Percentiles rank a stretch among this genome's conserved stretches.
Evolutionary conservation across 2,888 invertebrate species (phyloP).

Genomic region (Cataglyphis rosenhaueri): DNA sequence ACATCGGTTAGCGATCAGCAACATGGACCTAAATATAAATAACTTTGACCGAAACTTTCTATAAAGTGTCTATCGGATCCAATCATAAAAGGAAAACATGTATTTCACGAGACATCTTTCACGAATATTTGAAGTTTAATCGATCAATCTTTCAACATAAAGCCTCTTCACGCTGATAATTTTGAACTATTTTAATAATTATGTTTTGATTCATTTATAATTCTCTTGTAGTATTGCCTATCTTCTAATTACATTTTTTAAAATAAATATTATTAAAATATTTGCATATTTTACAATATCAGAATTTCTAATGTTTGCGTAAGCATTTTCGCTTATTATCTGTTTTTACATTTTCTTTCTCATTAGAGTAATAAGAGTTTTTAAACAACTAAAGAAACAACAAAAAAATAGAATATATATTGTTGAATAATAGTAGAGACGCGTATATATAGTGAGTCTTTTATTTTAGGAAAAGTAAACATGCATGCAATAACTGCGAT

Average conservation of each 20-base stretch:
- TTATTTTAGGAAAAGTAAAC: neutral
- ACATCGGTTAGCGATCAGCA: conserved; percentile 18
- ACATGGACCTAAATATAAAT: neutral
- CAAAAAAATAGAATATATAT: neutral
- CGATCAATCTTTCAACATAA: neutral
- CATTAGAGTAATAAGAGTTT: neutral
- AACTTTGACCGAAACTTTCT: conserved; percentile 7
- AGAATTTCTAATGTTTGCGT: neutral
- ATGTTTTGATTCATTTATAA: conserved; percentile 10
- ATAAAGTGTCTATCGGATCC: neutral
- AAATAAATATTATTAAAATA: neutral
- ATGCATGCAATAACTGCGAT: no score
- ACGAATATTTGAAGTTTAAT: conserved; percentile 3
- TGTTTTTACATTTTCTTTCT: neutral
- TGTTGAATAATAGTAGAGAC: neutral
- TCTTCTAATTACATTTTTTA: neutral
- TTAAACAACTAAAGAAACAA: neutral
- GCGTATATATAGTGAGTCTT: neutral
- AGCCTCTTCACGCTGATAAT: neutral
- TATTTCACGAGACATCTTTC: neutral
- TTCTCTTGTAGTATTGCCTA: neutral
- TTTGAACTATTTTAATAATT: conserved; percentile 11
- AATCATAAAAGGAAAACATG: neutral
- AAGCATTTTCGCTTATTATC: neutral
- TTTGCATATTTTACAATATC: neutral